These are phyloP conservation scores for Amphilophus citrinellus DNA, from an alignment of 2,113 vertebrate species.

Conservation along the genomic window DNA sequence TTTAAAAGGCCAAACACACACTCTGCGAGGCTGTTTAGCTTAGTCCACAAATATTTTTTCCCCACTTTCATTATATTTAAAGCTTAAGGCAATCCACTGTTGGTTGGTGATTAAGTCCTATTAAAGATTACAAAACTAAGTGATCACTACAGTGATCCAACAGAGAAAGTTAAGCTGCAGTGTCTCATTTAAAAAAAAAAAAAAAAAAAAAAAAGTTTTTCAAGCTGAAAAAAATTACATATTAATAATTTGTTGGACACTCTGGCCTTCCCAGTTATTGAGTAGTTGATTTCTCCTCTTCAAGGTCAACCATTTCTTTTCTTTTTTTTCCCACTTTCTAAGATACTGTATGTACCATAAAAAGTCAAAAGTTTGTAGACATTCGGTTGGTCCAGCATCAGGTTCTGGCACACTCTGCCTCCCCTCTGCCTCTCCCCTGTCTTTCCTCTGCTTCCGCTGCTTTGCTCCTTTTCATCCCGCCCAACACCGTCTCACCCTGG, in stretches of 20 bases:
- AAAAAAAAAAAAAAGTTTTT: too few species aligned
- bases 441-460: constrained; percentile 46
- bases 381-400: constrained; percentile 7
- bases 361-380: background rate
- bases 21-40: too few species aligned
- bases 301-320: background rate
- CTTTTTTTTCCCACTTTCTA: background rate
- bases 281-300: background rate
- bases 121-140: too few species aligned
- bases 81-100: too few species aligned
- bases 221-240: background rate
- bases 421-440: constrained; percentile 24
- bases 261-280: background rate
- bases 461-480: constrained; percentile 46
- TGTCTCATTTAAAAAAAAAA: too few species aligned
- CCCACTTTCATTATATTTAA: too few species aligned
- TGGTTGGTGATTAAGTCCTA: background rate
- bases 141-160: too few species aligned
- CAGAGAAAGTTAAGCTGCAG: too few species aligned
- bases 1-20: too few species aligned
- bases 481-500: constrained; percentile 47
- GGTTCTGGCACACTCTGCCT: constrained; percentile 54
- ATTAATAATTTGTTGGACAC: background rate
- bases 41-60: too few species aligned
- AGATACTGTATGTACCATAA: background rate